phyloP scores from a whole-genome alignment of 1,140 invertebrate genomes.

The Drosophila jambulina region DNA sequence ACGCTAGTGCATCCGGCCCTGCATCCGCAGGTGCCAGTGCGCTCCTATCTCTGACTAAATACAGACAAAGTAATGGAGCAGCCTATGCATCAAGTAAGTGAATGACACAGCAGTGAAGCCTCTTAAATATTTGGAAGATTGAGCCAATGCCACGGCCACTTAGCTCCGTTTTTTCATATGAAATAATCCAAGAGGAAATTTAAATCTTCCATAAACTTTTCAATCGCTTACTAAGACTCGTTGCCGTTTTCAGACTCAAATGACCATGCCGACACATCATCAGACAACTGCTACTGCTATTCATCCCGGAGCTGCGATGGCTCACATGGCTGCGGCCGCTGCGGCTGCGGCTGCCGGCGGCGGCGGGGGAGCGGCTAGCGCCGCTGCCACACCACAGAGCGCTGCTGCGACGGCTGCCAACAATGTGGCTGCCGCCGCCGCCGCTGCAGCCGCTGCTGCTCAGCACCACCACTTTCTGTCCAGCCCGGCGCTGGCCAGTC shows the following conservation, averaged over 20 bases:
- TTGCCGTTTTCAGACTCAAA: slow-evolving; percentile 86
- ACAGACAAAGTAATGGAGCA: slow-evolving; percentile 90
- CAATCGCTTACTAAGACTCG: no score
- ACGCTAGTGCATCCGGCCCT: slow-evolving; percentile 97
- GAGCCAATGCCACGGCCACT: no score
- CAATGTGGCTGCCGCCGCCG: slow-evolving; percentile 76
- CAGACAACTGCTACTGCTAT: slow-evolving; percentile 83
- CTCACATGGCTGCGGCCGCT: slow-evolving; percentile 86
- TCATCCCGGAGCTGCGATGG: slow-evolving; percentile 92
- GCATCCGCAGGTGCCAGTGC: slow-evolving; percentile 98
- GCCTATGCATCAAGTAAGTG: slow-evolving; percentile 84
- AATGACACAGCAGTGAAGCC: no score
- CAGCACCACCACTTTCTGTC: slow-evolving; percentile 89
- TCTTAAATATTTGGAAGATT: no score
- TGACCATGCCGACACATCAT: slow-evolving; percentile 88
- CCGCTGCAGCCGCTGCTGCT: slow-evolving; percentile 69
- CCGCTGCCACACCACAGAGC: slow-evolving; percentile 56
- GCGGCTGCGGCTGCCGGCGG: slow-evolving; percentile 61
- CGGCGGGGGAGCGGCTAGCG: slow-evolving; percentile 47
- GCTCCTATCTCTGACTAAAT: slow-evolving; percentile 98
- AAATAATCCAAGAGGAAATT: no score
- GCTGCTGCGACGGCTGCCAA: slow-evolving; percentile 59
- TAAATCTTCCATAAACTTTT: no score
- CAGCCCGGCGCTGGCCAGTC: slow-evolving; percentile 93
- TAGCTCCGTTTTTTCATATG: no score